Conservation (phyloP, 1,140 invertebrate species). For the Lerema accius region DNA sequence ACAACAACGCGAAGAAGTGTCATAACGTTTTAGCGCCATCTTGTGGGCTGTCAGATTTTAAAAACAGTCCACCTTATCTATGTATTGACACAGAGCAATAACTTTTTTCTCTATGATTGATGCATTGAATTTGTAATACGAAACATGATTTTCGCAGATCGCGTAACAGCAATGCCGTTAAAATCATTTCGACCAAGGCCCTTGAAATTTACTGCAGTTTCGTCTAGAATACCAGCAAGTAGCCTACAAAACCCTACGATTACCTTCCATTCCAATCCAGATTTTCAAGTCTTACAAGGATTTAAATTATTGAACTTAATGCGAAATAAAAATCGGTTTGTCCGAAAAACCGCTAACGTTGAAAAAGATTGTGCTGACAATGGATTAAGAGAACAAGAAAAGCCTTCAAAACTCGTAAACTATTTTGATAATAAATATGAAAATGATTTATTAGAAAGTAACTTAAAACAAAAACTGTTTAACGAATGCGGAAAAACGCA, state of each 20-base stretch:
- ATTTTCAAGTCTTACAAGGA: conserved; percentile 69
- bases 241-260: conserved; percentile 54
- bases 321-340: conserved; percentile 53
- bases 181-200: conserved; percentile 44
- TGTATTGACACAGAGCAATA: too few species aligned
- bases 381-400: conserved; percentile 27
- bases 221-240: conserved; percentile 29
- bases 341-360: conserved; percentile 46
- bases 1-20: too few species aligned
- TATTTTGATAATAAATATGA: conserved; percentile 39
- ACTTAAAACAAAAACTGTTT: conserved; percentile 45
- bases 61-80: too few species aligned
- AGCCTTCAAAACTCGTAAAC: conserved; percentile 23
- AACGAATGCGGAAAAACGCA: conserved; percentile 52
- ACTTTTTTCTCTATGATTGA: too few species aligned
- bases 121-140: too few species aligned
- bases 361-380: conserved; percentile 45
- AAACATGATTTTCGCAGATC: conserved; percentile 31
- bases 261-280: conserved; percentile 63
- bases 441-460: conserved; percentile 36
- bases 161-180: conserved; percentile 29
- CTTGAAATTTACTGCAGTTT: conserved; percentile 41
- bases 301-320: conserved; percentile 69
- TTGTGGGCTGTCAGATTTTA: too few species aligned
- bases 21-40: too few species aligned